phyloP scores from a whole-genome alignment of 2,797 vertebrate genomes.

The Acestrorhynchus altus region DNA sequence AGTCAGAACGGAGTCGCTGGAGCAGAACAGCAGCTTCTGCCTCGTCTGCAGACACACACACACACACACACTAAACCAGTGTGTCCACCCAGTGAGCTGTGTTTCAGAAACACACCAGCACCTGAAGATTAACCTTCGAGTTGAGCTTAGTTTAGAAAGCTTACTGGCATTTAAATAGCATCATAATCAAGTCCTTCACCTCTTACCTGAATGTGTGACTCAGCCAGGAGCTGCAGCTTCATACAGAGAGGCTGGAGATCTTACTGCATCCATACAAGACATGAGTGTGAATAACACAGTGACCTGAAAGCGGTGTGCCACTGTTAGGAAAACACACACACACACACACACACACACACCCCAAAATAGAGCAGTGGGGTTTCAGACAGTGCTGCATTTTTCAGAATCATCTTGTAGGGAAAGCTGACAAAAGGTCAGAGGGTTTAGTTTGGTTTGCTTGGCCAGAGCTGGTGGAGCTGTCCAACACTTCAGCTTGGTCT shows the following conservation, averaged over 20 bases:
- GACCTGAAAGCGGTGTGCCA: constrained; percentile 33
- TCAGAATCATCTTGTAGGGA: not conserved
- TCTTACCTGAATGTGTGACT: constrained; percentile 14
- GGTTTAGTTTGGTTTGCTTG: not conserved
- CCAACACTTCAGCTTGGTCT: constrained; percentile 52
- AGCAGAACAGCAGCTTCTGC: too few relatives aligned
- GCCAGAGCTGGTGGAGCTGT: constrained; percentile 52
- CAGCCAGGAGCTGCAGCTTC: not conserved
- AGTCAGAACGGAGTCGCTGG: too few relatives aligned
- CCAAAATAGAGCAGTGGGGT: not conserved
- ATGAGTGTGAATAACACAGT: not conserved
- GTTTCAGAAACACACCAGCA: not conserved
- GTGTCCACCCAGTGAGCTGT: not conserved
- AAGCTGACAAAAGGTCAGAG: not conserved
- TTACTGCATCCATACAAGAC: constrained; percentile 5
- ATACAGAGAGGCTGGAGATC: not conserved
- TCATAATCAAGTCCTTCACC: constrained; percentile 61
- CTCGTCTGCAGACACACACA: too few relatives aligned
- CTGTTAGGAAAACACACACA: not conserved
- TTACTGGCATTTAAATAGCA: constrained; percentile 69
- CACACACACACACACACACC: not conserved
- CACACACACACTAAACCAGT: too few relatives aligned
- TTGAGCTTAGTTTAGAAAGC: constrained; percentile 48
- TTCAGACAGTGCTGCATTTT: not conserved
- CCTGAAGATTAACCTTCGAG: not conserved